Percentiles rank a stretch among this genome's conserved stretches.
phyloP scores from a whole-genome alignment of 2,888 invertebrate species.

The Colostygia pectinataria region DNA sequence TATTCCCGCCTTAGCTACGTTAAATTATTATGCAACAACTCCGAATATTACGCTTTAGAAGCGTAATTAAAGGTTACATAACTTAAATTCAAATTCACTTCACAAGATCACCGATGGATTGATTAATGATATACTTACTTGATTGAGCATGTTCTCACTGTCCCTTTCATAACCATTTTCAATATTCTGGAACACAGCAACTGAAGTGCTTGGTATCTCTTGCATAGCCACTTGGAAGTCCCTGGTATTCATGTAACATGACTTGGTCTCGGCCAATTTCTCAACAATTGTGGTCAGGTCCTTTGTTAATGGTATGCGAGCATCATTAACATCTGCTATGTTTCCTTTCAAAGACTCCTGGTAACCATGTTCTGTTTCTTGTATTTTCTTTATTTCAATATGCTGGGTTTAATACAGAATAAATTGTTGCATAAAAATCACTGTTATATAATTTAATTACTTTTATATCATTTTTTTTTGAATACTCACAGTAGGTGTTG shows the following conservation, averaged over 20 bases:
- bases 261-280: conserved; percentile 62
- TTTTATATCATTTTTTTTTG: background rate
- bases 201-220: conserved; percentile 82
- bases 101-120: no score
- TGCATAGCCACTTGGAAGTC: conserved; percentile 65
- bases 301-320: conserved; percentile 72
- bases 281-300: conserved; percentile 83
- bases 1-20: no score
- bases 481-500: conserved; percentile 70
- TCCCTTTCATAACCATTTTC: conserved; percentile 51
- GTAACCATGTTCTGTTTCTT: conserved; percentile 72
- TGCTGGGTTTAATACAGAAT: conserved; percentile 37
- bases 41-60: no score
- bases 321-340: conserved; percentile 45
- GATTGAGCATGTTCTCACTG: conserved; percentile 80
- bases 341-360: conserved; percentile 59
- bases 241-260: conserved; percentile 4
- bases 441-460: no score
- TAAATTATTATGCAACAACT: no score
- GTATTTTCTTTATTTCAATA: conserved; percentile 74
- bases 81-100: no score
- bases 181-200: conserved; percentile 86
- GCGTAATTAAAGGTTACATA: no score
- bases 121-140: conserved; percentile 65
- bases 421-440: background rate